Base-by-base conservation (phyloP, 1,140 invertebrate species). In the Lordiphosa stackelbergi region DNA sequence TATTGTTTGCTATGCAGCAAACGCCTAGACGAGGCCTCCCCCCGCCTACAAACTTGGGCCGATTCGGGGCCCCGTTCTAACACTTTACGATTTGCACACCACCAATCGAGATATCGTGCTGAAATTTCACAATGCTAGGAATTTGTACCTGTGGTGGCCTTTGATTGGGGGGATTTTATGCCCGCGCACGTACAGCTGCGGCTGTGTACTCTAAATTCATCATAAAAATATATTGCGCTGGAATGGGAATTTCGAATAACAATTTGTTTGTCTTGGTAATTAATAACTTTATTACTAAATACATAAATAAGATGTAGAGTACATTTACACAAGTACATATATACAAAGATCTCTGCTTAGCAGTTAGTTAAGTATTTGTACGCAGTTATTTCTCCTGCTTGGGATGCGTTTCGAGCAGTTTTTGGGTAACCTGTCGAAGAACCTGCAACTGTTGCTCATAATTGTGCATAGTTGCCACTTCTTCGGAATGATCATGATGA, bases 121-220 rank as follows among this genome's bases (percentile, higher is more conserved):
- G 75, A 79, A 79, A 79, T 79, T 79, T 81, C 74, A 81, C 75
- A 79, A 71, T 81, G 42, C 38, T 66, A 45, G 74, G 71, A 70
- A 74, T 63, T 46, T 47, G 51, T 22, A 22, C n/a, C 35, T 6
- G 28, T 38, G 35, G 9, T 36, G 19, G 28, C 28, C 28, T 31
- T 10, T 42, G 12, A 58, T 28, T 11, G 43, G 31, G 28, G 24
- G 28, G 28, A 31, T 31, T 31, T 31, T 31, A 46, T 46, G 11
- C 13, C 43, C 43, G 31, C 11, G 43, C 43, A 46, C 43, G 43
- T 46, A 46, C 43, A 46, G 24, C 31, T 46, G 41, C 19, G 7
- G 5, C 2, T 31, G 19, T 19, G 5, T 12, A 34, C 7, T 12
- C 9, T 46, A 34, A 31, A 8, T 31, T 34, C 24, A 12, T 19